A percentile compares a stretch with the other conserved stretches of the same genome.
Evolutionary conservation across 2,797 vertebrate species (phyloP).

Genomic region (Echeneis naucrates): DNA sequence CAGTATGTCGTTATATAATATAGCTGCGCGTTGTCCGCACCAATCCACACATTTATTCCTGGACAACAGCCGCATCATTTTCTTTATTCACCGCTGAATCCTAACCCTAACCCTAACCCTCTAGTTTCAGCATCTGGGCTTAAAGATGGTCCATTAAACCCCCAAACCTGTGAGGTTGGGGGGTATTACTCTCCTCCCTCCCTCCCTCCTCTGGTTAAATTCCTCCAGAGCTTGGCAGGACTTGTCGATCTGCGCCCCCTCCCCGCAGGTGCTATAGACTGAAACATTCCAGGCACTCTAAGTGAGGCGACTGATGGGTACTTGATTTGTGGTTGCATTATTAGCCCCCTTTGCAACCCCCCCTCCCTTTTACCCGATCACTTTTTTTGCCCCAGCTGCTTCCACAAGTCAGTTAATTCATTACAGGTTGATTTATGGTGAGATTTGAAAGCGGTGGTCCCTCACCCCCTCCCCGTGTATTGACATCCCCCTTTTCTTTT

Average conservation of each 20-base stretch:
- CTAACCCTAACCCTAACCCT: too few species aligned
- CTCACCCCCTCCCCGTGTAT: neutral
- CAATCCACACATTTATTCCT: too few species aligned
- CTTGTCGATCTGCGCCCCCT: constrained; percentile 72
- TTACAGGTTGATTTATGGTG: constrained; percentile 53
- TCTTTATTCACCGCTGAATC: too few species aligned
- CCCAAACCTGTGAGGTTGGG: too few species aligned
- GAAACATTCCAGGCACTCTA: constrained; percentile 76
- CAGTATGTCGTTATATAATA: too few species aligned
- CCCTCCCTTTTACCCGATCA: constrained; percentile 29
- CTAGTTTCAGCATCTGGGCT: too few species aligned
- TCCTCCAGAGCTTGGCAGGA: constrained; percentile 78
- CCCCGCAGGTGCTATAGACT: constrained; percentile 81
- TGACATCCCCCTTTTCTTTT: neutral
- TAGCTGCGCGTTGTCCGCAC: too few species aligned
- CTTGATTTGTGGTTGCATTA: constrained; percentile 77
- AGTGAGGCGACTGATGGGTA: constrained; percentile 69
- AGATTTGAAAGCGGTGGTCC: constrained; percentile 18
- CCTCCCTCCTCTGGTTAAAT: constrained; percentile 51
- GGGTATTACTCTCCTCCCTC: too few species aligned
- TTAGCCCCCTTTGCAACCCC: constrained; percentile 20
- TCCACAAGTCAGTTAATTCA: constrained; percentile 28
- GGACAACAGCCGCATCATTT: too few species aligned
- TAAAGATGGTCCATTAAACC: too few species aligned
- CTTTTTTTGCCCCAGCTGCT: constrained; percentile 45